Base-by-base conservation (phyloP, 2,888 invertebrate genomes). In the Mythimna albipuncta region DNA sequence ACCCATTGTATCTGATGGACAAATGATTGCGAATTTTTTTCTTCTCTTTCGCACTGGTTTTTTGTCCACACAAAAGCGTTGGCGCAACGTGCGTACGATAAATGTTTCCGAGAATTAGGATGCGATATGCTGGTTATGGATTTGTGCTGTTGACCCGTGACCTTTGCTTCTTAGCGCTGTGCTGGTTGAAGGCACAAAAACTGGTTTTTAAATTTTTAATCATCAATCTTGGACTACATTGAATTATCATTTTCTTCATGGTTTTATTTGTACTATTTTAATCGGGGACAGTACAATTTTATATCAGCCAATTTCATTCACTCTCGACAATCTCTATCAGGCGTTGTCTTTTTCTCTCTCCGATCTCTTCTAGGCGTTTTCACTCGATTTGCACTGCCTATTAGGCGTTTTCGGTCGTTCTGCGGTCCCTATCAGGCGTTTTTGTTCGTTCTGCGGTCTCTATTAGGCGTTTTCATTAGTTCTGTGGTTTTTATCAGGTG, bases 1-100 rank as follows among this genome's bases (percentile, higher is more conserved):
- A 77, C 89, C 44, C 93, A 94, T 95, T 95, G 94, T 94, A 89
- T 85, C 88, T 93, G 94, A 94, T 93, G 94, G 92, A 92, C 93
- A 94, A 94, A 94, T 94, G 94, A 94, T 94, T 94, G 93, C 92
- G 87, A 85, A 84, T 89, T 90, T 91, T 90, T 91, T 90, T 77
- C 72, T 58, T 73, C 76, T 86, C 77, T 69, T 59, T 82, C 63
- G 69, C 74, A 84, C 79, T 83, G 65, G 71, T 76, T 84, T 77
- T 84, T 81, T 85, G 75, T 75, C 64, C 79, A 54, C 79, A 87
- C 85, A 88, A 87, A 87, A 88, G 85, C 81, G 70, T 71, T 64
- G 73, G 74, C 77, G 81, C 74, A 72, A 9, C 68, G 63, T 74
- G 82, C 82, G 80, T 81, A 72, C 73, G 74, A 72, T 83, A 83